Evolutionary conservation across 2,797 vertebrate genomes (phyloP), one percentile per base, ranked within the genome.

Genomic region (Acanthornis magna): DNA sequence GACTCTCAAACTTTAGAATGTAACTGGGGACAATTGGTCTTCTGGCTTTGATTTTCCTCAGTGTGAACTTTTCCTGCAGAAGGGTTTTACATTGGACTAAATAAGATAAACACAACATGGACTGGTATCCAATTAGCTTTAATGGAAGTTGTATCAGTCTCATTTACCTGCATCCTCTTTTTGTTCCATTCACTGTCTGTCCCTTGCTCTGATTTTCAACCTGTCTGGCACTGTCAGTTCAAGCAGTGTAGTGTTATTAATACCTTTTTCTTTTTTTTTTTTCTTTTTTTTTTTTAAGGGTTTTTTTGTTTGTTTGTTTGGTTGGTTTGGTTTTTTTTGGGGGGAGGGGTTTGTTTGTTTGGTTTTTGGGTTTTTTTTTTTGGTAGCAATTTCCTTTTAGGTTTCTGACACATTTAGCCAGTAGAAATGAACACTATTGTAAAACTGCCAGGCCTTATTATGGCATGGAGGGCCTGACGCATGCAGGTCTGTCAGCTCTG

Each of bases 1-100:
- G 62, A 91, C 71, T 92, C 90, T 96, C 89, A 97, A 94, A 96
- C 75, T 96, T 94, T 30, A 40, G 88, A 85, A 93, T 94, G 74
- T 16, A 67, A 91, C 63, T 81, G 73, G 61, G 61, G 48, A 96
- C 92, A 95, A 80, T 85, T 94, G 87, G 68, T 96, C 70, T 81
- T 95, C 88, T 85, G 80, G 20, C 54, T 96, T 96, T 97, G 91
- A 95, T 94, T 85, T 91, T 91, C 71, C 36, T 93, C 40, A 83
- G 66, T 92, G 70, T 34, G 36, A 88, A 82, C 67, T 91, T 96
- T 95, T 94, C 60, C 22, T 5, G 38, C 9, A 15, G 70, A 88
- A 51, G 30, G 72, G 20, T 91, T 73, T 45, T 68, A 53, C 16
- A 9, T 50, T 94, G 80, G 57, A 72, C 22, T 91, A 62, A 78